Conservation (phyloP, 2,113 vertebrate species). For the Pedionomus torquatus region DNA sequence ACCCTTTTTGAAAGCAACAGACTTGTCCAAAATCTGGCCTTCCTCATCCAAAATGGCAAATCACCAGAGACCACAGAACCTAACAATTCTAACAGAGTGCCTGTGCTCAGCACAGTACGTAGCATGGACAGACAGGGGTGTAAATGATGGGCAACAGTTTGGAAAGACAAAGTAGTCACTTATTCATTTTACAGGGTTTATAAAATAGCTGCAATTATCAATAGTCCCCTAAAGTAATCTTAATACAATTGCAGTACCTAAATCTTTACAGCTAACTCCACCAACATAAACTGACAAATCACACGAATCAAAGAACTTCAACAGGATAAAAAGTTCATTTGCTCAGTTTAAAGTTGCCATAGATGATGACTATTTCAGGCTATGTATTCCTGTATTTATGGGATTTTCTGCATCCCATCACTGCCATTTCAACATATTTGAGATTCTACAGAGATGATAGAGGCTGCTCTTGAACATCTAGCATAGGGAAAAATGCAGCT, state of each 20-base stretch:
- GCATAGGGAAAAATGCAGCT: neutral
- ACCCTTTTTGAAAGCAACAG: neutral
- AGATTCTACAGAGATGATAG: neutral
- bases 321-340: neutral
- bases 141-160: neutral
- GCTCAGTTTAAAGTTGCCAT: neutral
- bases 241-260: neutral
- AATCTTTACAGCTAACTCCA: neutral
- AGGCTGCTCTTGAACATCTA: neutral
- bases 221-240: neutral
- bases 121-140: neutral
- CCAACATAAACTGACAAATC: neutral
- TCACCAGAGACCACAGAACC: neutral
- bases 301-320: neutral
- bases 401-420: neutral
- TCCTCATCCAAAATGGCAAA: neutral
- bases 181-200: neutral
- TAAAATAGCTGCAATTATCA: neutral
- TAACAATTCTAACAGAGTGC: fast-evolving
- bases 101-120: neutral
- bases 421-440: neutral
- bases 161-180: neutral
- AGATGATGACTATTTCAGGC: neutral
- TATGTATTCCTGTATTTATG: neutral
- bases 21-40: neutral